Conservation (phyloP, 1,140 invertebrate species). For the Drosophila tsacasi region DNA sequence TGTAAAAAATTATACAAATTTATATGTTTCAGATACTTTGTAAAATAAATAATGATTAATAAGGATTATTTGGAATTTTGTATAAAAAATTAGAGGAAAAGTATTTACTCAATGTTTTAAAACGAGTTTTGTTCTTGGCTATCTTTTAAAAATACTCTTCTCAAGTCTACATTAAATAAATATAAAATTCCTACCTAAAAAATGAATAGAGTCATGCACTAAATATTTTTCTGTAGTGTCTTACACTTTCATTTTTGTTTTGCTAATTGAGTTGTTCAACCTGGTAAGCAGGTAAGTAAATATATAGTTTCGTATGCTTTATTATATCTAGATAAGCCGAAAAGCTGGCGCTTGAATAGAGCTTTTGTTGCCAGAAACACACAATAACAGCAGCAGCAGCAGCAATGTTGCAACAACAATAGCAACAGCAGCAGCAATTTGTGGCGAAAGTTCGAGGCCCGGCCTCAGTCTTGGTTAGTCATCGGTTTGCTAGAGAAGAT, state of each 20-base stretch:
- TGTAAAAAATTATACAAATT: background rate
- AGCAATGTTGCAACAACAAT: constrained; percentile 7
- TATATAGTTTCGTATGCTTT: background rate
- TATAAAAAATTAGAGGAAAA: background rate
- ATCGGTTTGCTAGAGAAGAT: constrained; percentile 24
- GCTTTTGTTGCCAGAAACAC: constrained; percentile 34
- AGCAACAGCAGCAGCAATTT: background rate
- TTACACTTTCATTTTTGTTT: constrained; percentile 8
- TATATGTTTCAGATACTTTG: background rate
- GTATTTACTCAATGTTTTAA: background rate
- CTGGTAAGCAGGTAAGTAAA: background rate
- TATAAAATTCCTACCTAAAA: background rate
- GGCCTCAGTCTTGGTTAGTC: constrained; percentile 18
- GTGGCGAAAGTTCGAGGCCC: constrained; percentile 3
- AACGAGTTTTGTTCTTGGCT: background rate
- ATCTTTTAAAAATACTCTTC: too few species aligned
- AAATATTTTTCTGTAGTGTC: background rate
- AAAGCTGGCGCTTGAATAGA: constrained; percentile 14
- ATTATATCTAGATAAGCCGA: background rate
- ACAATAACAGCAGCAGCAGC: constrained; percentile 1
- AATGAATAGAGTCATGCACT: background rate
- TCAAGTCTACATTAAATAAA: too few species aligned
- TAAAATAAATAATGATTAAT: background rate
- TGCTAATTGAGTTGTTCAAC: constrained; percentile 10
- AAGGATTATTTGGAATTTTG: background rate